Percentiles rank a stretch among this genome's conserved stretches.
phyloP scores from a whole-genome alignment of 2,797 vertebrate species.

The Catostomus latipinnis region DNA sequence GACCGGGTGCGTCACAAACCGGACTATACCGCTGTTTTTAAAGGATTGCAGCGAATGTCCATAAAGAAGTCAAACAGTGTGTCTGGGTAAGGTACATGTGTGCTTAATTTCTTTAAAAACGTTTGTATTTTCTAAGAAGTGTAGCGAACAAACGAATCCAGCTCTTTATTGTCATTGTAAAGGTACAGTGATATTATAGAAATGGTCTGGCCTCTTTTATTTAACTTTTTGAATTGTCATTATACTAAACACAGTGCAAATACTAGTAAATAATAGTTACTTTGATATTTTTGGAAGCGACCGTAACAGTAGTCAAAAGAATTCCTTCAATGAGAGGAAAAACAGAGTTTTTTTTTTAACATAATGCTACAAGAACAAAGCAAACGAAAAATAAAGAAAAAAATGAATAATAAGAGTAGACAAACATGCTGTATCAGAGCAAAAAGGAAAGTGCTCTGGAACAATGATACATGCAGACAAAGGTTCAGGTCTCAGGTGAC shows the following conservation, averaged over 20 bases:
- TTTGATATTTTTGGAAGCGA: background rate
- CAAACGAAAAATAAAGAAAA: background rate
- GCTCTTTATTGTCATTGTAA: background rate
- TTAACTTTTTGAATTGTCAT: no score
- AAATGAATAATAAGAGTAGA: background rate
- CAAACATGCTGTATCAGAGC: background rate
- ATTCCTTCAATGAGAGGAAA: background rate
- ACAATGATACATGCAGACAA: constrained; percentile 25
- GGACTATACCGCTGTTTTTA: background rate
- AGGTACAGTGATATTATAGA: background rate
- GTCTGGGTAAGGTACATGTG: constrained; percentile 18
- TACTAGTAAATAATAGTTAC: no score
- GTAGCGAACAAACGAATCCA: background rate
- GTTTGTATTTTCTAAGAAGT: background rate
- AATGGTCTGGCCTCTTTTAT: no score
- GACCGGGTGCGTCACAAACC: background rate
- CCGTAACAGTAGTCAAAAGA: background rate
- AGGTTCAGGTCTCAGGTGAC: background rate
- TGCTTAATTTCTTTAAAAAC: background rate
- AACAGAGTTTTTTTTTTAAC: background rate
- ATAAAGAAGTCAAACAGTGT: background rate
- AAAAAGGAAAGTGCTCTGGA: background rate
- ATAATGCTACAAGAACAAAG: background rate
- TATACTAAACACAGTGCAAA: background rate
- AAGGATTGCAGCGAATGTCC: constrained; percentile 30